phyloP scores from a whole-genome alignment of 2,888 invertebrate genomes.

The Hymenopus coronatus region DNA sequence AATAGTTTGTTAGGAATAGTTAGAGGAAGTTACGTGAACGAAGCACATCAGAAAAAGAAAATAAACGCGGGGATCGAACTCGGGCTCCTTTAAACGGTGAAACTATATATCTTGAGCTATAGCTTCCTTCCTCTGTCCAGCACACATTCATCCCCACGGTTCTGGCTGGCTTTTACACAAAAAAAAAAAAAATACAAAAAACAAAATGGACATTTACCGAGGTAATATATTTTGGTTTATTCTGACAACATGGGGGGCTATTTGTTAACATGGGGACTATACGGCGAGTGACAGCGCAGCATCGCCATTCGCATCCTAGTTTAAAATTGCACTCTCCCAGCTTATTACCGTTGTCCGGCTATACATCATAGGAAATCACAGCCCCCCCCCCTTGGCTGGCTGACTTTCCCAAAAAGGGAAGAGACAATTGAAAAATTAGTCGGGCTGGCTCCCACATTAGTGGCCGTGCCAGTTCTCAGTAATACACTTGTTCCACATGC shows the following conservation, averaged over 20 bases:
- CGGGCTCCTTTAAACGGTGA: not conserved
- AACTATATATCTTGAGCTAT: not conserved
- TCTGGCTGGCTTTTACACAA: not conserved
- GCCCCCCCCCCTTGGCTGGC: not conserved
- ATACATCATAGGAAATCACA: not conserved
- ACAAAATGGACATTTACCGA: not conserved
- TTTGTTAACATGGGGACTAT: not conserved
- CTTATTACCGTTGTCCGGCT: not conserved
- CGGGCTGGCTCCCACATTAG: not conserved
- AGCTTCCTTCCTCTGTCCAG: not conserved
- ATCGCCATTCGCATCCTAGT: not conserved
- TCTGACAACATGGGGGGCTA: not conserved
- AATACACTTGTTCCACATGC: not conserved
- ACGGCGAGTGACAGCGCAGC: not conserved
- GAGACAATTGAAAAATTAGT: not conserved
- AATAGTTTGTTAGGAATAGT: too few species aligned
- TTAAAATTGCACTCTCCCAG: not conserved
- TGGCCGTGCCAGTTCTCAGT: not conserved
- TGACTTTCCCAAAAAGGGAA: not conserved
- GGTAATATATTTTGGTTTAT: not conserved
- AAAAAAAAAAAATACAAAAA: not conserved
- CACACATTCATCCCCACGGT: not conserved
- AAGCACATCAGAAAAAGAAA: too few species aligned
- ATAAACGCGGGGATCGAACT: too few species aligned
- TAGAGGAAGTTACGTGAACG: too few species aligned